Evolutionary conservation across 2,888 invertebrate genomes (phyloP).

Genomic region (Podotricha telesiphe): DNA sequence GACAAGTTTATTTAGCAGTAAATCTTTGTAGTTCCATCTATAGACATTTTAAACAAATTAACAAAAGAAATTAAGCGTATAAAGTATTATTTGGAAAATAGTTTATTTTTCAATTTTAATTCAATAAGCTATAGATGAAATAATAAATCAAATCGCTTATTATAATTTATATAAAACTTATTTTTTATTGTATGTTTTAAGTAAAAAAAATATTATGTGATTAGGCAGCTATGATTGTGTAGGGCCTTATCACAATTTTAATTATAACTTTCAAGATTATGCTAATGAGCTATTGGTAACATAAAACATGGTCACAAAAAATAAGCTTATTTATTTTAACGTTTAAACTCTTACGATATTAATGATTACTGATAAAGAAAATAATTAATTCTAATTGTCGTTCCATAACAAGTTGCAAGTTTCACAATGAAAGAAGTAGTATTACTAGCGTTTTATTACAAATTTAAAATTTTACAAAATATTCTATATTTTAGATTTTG

Average conservation of each 20-base stretch:
- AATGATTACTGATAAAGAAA: constrained; percentile 9
- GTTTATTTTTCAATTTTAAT: no score
- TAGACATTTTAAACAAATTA: not conserved
- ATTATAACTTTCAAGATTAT: constrained; percentile 39
- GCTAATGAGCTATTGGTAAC: constrained; percentile 40
- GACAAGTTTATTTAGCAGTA: constrained; percentile 26
- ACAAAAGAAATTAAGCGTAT: not conserved
- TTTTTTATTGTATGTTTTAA: not conserved
- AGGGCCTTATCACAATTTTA: constrained; percentile 34
- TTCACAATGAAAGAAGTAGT: not conserved
- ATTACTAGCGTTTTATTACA: not conserved
- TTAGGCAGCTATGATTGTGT: constrained; percentile 17
- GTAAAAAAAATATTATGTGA: not conserved
- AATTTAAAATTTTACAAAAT: no score
- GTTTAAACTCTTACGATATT: not conserved
- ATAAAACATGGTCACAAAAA: constrained; percentile 20
- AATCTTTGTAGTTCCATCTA: constrained; percentile 21
- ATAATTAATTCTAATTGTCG: not conserved
- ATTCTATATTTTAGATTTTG: no score
- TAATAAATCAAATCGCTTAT: not conserved
- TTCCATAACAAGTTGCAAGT: not conserved
- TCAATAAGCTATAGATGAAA: no score
- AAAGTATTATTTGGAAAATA: no score
- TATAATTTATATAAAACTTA: constrained; percentile 2
- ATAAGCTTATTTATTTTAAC: not conserved